Conservation (phyloP, 2,888 invertebrate species). For the Taenaris catops region DNA sequence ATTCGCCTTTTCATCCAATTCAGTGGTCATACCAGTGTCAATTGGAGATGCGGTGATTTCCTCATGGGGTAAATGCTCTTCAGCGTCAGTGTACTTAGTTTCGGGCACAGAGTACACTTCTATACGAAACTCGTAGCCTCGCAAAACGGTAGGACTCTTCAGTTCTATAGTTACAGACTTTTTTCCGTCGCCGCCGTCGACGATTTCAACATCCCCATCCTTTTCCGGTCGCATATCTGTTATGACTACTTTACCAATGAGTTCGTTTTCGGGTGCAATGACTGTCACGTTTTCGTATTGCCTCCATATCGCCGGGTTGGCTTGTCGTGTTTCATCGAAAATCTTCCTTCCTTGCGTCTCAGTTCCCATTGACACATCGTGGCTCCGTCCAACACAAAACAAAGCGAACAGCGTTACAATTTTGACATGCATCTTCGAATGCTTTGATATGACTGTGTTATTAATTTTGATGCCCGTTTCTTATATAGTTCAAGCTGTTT, state of each 20-base stretch:
- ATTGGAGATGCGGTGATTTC: background rate
- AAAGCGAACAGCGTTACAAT: constrained; percentile 33
- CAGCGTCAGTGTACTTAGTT: constrained; percentile 15
- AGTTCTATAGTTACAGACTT: constrained; percentile 56
- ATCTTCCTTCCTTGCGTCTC: constrained; percentile 41
- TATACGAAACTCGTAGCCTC: constrained; percentile 56
- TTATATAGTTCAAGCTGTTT: constrained; percentile 47
- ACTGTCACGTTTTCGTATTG: constrained; percentile 47
- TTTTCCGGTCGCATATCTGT: constrained; percentile 55
- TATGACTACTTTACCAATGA: constrained; percentile 48
- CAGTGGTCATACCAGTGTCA: background rate
- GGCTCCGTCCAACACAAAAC: constrained; percentile 34
- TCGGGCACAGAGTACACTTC: constrained; percentile 42
- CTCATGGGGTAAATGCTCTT: constrained; percentile 10
- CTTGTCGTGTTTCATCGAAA: constrained; percentile 48
- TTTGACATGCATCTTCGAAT: constrained; percentile 38
- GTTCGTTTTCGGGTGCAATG: constrained; percentile 40
- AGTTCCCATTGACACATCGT: constrained; percentile 44
- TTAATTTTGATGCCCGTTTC: constrained; percentile 26
- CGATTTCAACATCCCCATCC: constrained; percentile 53
- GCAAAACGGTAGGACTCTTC: constrained; percentile 56
- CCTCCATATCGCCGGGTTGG: constrained; percentile 56
- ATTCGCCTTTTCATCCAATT: background rate
- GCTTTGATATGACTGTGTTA: constrained; percentile 39
- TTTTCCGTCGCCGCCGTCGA: constrained; percentile 56